Evolutionary conservation across 2,888 invertebrate species (phyloP).

Genomic region (Myopa testacea): DNA sequence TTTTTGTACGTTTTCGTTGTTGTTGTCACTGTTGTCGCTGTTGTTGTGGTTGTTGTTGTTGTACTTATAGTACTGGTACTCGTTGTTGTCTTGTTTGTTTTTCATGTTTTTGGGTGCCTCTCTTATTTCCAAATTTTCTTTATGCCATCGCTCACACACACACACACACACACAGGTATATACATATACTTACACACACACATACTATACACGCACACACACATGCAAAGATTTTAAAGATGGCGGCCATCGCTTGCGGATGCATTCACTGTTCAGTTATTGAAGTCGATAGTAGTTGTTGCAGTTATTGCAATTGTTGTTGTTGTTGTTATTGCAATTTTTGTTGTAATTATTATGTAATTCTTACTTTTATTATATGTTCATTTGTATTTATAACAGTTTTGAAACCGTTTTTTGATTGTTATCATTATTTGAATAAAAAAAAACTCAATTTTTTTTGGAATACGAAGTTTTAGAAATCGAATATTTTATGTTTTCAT

Average conservation of each 20-base stretch:
- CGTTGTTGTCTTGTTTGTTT: background rate
- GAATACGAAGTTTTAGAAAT: too few species aligned
- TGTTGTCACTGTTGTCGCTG: constrained; percentile 14
- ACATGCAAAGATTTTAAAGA: constrained; percentile 29
- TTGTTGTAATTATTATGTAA: constrained; percentile 21
- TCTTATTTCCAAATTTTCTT: constrained; percentile 33
- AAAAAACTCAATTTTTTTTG: too few species aligned
- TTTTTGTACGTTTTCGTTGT: constrained; percentile 1
- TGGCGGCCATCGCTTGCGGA: constrained; percentile 26
- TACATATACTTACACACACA: constrained; percentile 29
- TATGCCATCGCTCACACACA: constrained; percentile 31
- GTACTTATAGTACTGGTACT: too few species aligned
- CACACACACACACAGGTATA: constrained; percentile 29
- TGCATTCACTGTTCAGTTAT: constrained; percentile 2
- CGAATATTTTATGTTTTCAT: too few species aligned
- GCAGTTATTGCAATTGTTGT: background rate
- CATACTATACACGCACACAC: background rate
- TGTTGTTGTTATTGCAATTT: constrained; percentile 6
- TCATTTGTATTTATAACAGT: too few species aligned
- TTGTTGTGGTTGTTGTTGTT: constrained; percentile 2
- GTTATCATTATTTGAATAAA: too few species aligned
- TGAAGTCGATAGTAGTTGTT: constrained; percentile 15
- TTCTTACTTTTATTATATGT: background rate
- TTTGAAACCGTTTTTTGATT: too few species aligned
- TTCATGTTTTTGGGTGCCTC: background rate